Evolutionary conservation across 2,888 invertebrate genomes (phyloP).

Genomic region (Ectropis crepuscularia): DNA sequence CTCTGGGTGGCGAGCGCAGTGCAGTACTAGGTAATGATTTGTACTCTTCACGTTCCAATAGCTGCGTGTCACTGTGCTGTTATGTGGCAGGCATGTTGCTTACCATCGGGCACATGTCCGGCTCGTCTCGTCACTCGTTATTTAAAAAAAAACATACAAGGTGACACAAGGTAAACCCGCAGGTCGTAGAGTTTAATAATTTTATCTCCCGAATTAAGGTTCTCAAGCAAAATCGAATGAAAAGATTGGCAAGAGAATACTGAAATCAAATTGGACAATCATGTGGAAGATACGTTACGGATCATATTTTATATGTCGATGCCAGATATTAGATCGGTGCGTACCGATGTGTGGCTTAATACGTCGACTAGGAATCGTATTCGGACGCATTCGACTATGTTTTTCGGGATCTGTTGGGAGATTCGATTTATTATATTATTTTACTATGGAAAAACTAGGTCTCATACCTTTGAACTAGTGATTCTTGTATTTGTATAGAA

Average conservation of each 20-base stretch:
- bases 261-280: slow-evolving; percentile 12
- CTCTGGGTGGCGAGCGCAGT: too few relatives aligned
- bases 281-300: slow-evolving; percentile 8
- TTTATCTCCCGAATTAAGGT: slow-evolving; percentile 2
- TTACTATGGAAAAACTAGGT: not conserved
- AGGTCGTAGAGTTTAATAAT: not conserved
- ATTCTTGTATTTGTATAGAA: too few relatives aligned
- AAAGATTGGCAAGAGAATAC: slow-evolving; percentile 15
- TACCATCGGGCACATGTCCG: too few relatives aligned
- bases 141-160: too few relatives aligned
- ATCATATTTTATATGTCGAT: slow-evolving; percentile 17
- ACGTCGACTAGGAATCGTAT: not conserved
- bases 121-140: too few relatives aligned
- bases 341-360: slow-evolving; percentile 12
- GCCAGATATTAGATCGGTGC: slow-evolving; percentile 18
- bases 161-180: too few relatives aligned
- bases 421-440: not conserved
- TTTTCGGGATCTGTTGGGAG: not conserved
- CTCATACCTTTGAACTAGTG: too few relatives aligned
- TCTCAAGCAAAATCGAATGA: not conserved
- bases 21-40: too few relatives aligned
- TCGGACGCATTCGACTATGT: not conserved
- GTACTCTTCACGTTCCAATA: too few relatives aligned
- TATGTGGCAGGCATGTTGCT: too few relatives aligned
- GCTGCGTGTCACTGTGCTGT: too few relatives aligned